phyloP scores from a whole-genome alignment of 2,797 vertebrate species.

The Aselliscus stoliczkanus region DNA sequence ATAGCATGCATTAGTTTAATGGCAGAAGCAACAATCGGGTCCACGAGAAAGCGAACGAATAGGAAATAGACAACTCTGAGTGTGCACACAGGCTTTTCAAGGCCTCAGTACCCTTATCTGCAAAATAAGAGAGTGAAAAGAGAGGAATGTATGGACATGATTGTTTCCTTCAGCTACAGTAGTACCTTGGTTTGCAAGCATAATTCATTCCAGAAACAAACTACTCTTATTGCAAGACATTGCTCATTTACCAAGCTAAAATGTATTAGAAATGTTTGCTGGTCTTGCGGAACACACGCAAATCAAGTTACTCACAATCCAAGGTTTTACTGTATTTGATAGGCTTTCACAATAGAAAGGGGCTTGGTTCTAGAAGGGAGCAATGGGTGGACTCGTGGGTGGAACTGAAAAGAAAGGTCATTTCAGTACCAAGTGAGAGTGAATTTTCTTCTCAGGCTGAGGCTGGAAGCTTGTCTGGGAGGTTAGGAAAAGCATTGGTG shows the following conservation, averaged over 20 bases:
- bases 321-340: no score
- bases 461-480: no score
- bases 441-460: neutral
- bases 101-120: neutral
- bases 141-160: neutral
- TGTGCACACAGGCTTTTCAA: neutral
- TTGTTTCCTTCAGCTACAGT: neutral
- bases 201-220: no score
- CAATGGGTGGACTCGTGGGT: neutral
- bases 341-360: neutral
- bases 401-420: neutral
- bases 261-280: no score
- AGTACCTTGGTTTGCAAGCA: no score
- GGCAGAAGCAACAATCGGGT: neutral
- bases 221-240: no score
- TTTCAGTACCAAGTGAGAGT: neutral
- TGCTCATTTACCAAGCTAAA: no score
- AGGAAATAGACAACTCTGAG: neutral
- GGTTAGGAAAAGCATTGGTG: neutral
- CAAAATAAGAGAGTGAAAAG: neutral
- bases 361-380: neutral
- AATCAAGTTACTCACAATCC: no score
- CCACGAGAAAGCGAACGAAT: neutral
- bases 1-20: neutral
- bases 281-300: no score